Evolutionary conservation across 1,140 invertebrate genomes (phyloP), one percentile per base, ranked within the genome.

Genomic region (Leguminivora glycinivorella): DNA sequence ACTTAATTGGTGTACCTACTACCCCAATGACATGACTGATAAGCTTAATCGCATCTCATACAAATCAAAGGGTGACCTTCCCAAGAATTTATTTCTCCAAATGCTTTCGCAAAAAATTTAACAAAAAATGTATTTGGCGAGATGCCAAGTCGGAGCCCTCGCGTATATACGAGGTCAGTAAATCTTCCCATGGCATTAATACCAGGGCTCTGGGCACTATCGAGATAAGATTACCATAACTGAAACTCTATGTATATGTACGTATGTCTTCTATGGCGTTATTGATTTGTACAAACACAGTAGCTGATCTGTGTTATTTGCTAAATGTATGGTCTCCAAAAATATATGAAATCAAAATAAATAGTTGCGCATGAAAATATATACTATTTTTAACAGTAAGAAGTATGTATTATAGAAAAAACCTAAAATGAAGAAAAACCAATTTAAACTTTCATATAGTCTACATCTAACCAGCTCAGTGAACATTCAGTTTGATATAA

Each of bases 41-140:
- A 63, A 63, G 58, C 58, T 63, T 10, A 17, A 19, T 14, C 56
- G 25, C 58, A 31, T 63, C 29, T 31, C 60, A 77, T 74, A 74
- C 67, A 72, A 72, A 73, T 56, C 68, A 70, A 70, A 38, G 67
- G 26, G 19, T 56, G 73, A 17, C 77, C 73, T 75, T 71, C 47
- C 22, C 63, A 72, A 70, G 69, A 75, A 82, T 86, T 84, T 82
- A 86, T 84, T 76, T 70, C 69, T 74, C 69, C 70, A 72, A 75
- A 68, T 25, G 63, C 68, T 72, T 19, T 78, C 73, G 73, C 80
- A 47, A 56, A 60, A 75, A 77, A 82, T 80, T 76, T 81, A 74
- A 80, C 81, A 84, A 83, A 83, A 69, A 83, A 82, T 83, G 81
- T 82, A 29, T 84, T 75, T 74, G 72, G 70, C 72, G 10, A n/a